A percentile compares a stretch with the other conserved stretches of the same genome.
These are phyloP conservation scores for Cordilura impudica DNA, from an alignment of 2,888 invertebrate genomes.

Conservation along the genomic window DNA sequence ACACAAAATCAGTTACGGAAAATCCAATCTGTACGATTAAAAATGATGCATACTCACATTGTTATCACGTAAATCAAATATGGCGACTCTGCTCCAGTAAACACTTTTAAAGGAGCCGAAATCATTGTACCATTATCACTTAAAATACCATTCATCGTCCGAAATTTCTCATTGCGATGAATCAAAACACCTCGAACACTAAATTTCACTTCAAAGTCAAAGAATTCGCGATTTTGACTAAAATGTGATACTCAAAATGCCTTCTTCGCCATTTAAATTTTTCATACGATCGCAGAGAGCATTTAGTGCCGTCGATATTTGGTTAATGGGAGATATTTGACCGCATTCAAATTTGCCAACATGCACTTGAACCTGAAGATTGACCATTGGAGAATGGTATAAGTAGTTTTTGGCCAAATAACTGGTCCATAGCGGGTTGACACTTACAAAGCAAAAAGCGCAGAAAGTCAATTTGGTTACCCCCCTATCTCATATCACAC, in stretches of 20 bases:
- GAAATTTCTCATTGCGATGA: constrained; percentile 70
- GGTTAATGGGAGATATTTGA: constrained; percentile 70
- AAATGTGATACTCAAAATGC: constrained; percentile 71
- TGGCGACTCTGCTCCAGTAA: constrained; percentile 68
- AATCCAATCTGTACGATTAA: neutral
- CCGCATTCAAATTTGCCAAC: constrained; percentile 68
- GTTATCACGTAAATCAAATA: constrained; percentile 71
- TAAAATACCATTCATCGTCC: constrained; percentile 70
- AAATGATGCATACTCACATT: constrained; percentile 60
- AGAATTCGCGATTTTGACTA: constrained; percentile 64
- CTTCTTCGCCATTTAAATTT: constrained; percentile 62
- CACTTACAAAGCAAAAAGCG: constrained; percentile 72
- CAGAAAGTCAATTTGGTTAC: too few relatives aligned
- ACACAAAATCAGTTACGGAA: too few relatives aligned
- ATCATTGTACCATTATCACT: constrained; percentile 69
- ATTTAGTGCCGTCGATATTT: constrained; percentile 67
- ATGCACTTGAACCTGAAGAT: constrained; percentile 69
- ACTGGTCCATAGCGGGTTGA: constrained; percentile 70
- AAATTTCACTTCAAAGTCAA: constrained; percentile 68
- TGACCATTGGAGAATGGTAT: constrained; percentile 67
- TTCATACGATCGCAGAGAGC: constrained; percentile 67
- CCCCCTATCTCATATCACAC: too few relatives aligned
- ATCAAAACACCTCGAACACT: constrained; percentile 70
- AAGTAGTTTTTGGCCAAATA: constrained; percentile 69
- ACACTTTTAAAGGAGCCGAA: constrained; percentile 68